Base-by-base conservation (phyloP, 64 coral and sea anemone species). In the Acropora tenuis region DNA sequence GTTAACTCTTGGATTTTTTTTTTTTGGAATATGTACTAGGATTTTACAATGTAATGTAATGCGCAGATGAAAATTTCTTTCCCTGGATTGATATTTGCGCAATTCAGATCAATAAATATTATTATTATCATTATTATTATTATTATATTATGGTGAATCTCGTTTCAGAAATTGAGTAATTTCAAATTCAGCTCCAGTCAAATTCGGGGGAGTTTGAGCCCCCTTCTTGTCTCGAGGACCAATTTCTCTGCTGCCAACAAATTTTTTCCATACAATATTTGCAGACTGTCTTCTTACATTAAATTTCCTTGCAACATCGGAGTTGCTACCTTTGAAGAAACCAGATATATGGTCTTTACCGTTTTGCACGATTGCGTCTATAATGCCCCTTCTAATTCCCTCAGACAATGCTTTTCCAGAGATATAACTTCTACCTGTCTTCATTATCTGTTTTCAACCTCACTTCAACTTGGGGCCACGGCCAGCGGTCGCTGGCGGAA, bases 221-320 rank as follows among this genome's bases (percentile, higher is more conserved):
- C 61, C 82, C 47, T 45, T 86, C 6, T 86, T 86, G 45, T 69
- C 17, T 67, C 44, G 61, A 16, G 82, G 41, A 63, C 68, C 63
- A 67, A 86, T 68, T 13, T 60, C 47, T 15, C 82, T 40, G 43
- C 47, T 17, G 8, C 46, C 68, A 67, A 11, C 18, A 2, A 86
- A 86, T 47, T 46, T 20, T 15, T 6, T 49, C 83, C 83, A 86
- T 47, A 86, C 49, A 19, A 50, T 86, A 65, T 86, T 86, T 8
- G 69, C 82, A 43, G 82, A 47, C 41, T 86, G 13, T 6, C 82
- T 8, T 12, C 82, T 86, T 6, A 86, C 61, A 42, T 68, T 86
- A 61, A 86, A 86, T 86, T 60, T 86, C 16, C 68, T 63, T 16
- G 30, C 82, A 68, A 86, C 82, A 13, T 86, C 63, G 10, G 82